Percentiles rank a stretch among this genome's conserved stretches.
These are phyloP conservation scores for Atrichornis clamosus DNA, from an alignment of 2,113 vertebrate species.

Conservation along the genomic window DNA sequence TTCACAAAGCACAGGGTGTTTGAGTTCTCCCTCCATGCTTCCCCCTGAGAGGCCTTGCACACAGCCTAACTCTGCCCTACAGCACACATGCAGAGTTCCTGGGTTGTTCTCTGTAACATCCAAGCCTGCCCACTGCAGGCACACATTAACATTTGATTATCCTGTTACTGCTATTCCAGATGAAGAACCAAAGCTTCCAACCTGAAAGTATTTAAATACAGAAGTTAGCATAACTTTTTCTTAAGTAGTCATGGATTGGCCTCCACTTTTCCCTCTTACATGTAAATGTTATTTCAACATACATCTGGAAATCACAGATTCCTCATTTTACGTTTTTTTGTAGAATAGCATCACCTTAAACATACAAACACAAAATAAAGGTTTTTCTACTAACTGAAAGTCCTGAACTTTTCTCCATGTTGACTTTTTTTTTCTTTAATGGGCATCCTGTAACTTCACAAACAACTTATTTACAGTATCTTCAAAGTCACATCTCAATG, in stretches of 20 bases:
- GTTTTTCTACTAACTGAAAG: not conserved
- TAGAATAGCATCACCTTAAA: not conserved
- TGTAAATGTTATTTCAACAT: not conserved
- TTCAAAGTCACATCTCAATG: not conserved
- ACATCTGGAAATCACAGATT: not conserved
- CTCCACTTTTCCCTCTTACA: not conserved
- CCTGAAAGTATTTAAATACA: not conserved
- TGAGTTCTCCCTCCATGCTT: not conserved
- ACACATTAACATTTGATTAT: not conserved
- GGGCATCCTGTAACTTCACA: not conserved
- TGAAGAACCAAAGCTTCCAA: not conserved
- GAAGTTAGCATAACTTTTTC: not conserved
- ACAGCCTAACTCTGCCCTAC: not conserved
- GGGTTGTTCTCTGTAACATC: not conserved
- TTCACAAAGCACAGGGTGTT: not conserved
- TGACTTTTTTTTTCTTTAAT: not conserved
- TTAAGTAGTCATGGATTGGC: not conserved
- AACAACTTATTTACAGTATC: not conserved
- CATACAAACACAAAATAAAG: not conserved
- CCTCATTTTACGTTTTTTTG: not conserved
- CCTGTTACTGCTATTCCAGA: not conserved
- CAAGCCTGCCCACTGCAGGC: not conserved
- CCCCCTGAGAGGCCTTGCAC: not conserved
- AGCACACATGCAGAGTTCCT: not conserved
- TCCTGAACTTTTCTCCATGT: not conserved